Percentiles rank a stretch among this genome's conserved stretches.
Conservation (phyloP, 53 echinoderm and acorn worm species). For the Temnopleurus reevesii region DNA sequence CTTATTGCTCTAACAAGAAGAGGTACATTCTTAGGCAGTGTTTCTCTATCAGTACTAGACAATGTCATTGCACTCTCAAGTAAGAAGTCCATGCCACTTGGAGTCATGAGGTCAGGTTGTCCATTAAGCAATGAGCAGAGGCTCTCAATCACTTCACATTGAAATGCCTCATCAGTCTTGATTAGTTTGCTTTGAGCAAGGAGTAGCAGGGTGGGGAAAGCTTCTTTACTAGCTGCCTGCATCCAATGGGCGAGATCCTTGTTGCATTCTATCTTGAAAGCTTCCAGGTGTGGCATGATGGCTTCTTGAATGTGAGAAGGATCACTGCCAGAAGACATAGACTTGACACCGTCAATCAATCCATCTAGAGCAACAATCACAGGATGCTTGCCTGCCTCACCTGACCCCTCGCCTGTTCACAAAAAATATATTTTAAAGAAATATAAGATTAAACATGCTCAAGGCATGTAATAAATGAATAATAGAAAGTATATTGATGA, state of each 20-base stretch:
- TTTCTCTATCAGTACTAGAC: neutral
- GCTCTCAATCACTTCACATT: slow-evolving; percentile 48
- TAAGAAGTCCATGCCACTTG: slow-evolving; percentile 66
- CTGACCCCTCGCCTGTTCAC: slow-evolving; percentile 37
- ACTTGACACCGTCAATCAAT: slow-evolving; percentile 60
- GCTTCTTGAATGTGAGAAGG: slow-evolving; percentile 55
- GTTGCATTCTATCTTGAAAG: slow-evolving; percentile 75
- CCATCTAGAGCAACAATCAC: slow-evolving; percentile 73
- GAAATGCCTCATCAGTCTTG: slow-evolving; percentile 47
- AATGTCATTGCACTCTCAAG: slow-evolving; percentile 16
- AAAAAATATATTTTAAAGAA: too few relatives aligned
- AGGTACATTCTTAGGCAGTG: neutral
- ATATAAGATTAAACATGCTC: too few relatives aligned
- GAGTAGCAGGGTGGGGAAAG: slow-evolving; percentile 73
- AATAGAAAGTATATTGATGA: too few relatives aligned
- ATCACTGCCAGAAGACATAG: slow-evolving; percentile 46
- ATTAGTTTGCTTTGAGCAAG: slow-evolving; percentile 63
- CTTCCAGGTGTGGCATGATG: slow-evolving; percentile 54
- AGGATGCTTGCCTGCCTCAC: slow-evolving; percentile 60
- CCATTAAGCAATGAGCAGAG: slow-evolving; percentile 80
- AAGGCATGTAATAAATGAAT: too few relatives aligned
- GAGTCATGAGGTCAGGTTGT: slow-evolving; percentile 86
- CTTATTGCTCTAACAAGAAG: slow-evolving; percentile 64
- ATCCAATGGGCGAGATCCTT: slow-evolving; percentile 77
- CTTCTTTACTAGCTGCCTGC: slow-evolving; percentile 80